Evolutionary conservation across 2,797 vertebrate genomes (phyloP).

Genomic region (Dallia pectoralis): DNA sequence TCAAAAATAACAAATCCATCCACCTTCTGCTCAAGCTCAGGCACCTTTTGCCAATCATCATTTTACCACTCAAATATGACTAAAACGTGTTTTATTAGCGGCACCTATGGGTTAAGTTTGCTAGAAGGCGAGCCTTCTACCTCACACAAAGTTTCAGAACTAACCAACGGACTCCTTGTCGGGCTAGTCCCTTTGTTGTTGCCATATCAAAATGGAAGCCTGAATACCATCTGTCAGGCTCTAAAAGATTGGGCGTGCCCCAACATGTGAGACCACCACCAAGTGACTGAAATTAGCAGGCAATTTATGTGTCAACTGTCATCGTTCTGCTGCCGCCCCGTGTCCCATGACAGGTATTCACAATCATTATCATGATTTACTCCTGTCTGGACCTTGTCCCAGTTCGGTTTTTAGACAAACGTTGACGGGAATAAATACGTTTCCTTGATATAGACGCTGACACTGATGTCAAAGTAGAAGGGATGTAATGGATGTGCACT

Average conservation of each 20-base stretch:
- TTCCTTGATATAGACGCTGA: background rate
- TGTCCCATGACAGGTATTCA: constrained; percentile 70
- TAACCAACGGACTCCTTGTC: constrained; percentile 13
- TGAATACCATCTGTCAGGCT: constrained; percentile 68
- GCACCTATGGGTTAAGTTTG: too few species aligned
- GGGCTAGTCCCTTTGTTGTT: constrained; percentile 49
- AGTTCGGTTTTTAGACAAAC: background rate
- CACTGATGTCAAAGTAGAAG: background rate
- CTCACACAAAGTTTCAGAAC: background rate
- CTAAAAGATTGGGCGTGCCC: constrained; percentile 73
- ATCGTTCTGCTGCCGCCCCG: constrained; percentile 63
- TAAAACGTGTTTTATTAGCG: too few species aligned
- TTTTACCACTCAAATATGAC: too few species aligned
- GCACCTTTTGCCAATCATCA: too few species aligned
- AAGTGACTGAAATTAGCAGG: constrained; percentile 75
- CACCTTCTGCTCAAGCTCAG: background rate
- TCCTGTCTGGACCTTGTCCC: constrained; percentile 52
- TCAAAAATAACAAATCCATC: constrained; percentile 54
- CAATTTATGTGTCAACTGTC: constrained; percentile 81
- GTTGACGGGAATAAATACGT: background rate
- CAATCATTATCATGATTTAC: constrained; percentile 61
- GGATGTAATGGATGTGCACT: background rate
- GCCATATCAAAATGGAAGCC: constrained; percentile 58
- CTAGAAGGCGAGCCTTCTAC: too few species aligned
- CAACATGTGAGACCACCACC: constrained; percentile 50